Conservation (phyloP, 2,888 invertebrate species). For the Catocala sponsa region DNA sequence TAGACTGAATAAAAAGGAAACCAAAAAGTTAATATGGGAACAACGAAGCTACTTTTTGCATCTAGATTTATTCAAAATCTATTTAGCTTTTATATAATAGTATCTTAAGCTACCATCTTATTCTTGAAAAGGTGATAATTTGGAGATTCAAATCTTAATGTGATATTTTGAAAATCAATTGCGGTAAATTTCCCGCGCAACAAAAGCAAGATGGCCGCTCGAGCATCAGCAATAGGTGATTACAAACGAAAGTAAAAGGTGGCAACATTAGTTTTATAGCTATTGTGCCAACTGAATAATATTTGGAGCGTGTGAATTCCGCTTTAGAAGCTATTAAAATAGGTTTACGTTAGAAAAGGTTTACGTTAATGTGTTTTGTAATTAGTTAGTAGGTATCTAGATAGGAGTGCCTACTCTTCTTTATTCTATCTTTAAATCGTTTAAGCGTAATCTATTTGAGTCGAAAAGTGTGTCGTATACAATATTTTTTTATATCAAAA, state of each 20-base stretch:
- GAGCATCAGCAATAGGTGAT: constrained; percentile 17
- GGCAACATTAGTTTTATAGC: constrained; percentile 56
- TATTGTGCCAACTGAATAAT: constrained; percentile 36
- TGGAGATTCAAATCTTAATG: constrained; percentile 33
- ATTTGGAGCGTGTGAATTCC: constrained; percentile 78
- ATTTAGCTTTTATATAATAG: neutral
- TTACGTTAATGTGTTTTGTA: constrained; percentile 43
- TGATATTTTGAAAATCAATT: constrained; percentile 44
- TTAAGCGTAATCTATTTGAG: constrained; percentile 1
- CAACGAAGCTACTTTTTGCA: neutral
- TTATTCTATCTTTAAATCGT: neutral
- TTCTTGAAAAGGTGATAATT: constrained; percentile 27
- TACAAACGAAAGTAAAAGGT: constrained; percentile 62
- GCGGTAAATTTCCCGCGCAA: constrained; percentile 27
- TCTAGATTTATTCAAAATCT: neutral
- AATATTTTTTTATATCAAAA: too few species aligned
- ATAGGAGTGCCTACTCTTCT: neutral
- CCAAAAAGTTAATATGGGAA: neutral
- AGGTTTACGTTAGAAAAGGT: constrained; percentile 10
- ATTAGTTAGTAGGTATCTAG: constrained; percentile 28
- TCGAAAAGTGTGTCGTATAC: neutral
- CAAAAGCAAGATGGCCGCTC: constrained; percentile 35
- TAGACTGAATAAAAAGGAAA: neutral
- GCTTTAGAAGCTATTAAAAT: constrained; percentile 29
- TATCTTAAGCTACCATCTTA: constrained; percentile 9